Conservation (phyloP, 1,140 invertebrate genomes). For the roundworm (Caenorhabditis elegans) region DNA sequence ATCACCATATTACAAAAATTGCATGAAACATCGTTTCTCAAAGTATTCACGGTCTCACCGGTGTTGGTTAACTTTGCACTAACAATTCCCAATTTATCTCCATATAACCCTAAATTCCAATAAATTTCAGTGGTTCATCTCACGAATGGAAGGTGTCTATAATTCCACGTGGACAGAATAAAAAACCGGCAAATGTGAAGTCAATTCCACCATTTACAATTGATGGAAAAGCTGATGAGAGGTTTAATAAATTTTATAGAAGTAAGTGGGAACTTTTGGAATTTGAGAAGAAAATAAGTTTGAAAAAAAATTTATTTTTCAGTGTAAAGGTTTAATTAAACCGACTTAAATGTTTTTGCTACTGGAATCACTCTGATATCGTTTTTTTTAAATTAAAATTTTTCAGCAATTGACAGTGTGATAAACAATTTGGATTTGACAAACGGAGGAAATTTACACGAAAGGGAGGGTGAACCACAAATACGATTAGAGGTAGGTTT, state of each 20-base stretch:
- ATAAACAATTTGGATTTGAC: neutral
- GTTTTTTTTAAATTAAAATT: no score
- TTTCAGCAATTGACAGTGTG: constrained; percentile 5
- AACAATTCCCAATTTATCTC: no score
- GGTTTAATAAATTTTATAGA: constrained; percentile 18
- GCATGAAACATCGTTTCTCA: no score
- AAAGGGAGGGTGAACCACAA: neutral
- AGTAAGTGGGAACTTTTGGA: neutral
- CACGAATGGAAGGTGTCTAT: constrained; percentile 20
- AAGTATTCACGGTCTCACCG: no score
- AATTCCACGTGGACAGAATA: neutral
- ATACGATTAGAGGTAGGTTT: neutral
- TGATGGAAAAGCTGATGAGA: constrained; percentile 1
- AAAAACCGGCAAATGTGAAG: neutral
- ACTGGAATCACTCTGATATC: no score
- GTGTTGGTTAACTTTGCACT: no score
- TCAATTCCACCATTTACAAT: neutral
- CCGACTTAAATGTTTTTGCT: no score
- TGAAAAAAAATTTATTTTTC: neutral
- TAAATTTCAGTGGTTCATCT: neutral
- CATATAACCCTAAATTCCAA: no score
- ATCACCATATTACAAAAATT: no score
- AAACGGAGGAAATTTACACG: neutral
- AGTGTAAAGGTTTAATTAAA: no score
- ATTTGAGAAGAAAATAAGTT: neutral